These are phyloP conservation scores for Phasia obesa DNA, from an alignment of 2,888 invertebrate species.

Conservation along the genomic window DNA sequence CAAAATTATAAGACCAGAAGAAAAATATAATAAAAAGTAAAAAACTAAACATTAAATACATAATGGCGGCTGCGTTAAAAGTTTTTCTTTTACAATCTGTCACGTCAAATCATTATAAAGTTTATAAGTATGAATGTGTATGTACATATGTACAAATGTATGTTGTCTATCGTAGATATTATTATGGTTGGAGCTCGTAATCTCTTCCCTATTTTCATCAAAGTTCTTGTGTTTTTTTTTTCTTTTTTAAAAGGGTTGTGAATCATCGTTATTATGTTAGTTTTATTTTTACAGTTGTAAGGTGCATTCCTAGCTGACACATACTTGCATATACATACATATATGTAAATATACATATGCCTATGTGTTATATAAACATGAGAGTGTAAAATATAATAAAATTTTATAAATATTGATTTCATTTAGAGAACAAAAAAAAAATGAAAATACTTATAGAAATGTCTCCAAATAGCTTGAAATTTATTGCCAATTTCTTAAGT, in stretches of 20 bases:
- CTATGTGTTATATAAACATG: not conserved
- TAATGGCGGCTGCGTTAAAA: slow-evolving; percentile 78
- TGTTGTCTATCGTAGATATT: slow-evolving; percentile 39
- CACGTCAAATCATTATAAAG: slow-evolving; percentile 80
- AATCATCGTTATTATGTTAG: slow-evolving; percentile 44
- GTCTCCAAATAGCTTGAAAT: slow-evolving; percentile 45
- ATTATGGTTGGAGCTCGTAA: slow-evolving; percentile 27
- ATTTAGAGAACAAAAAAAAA: not conserved
- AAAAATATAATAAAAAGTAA: not conserved
- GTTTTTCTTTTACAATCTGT: slow-evolving; percentile 79
- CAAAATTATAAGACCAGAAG: not conserved
- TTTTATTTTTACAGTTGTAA: slow-evolving; percentile 19
- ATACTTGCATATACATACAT: not conserved
- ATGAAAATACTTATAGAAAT: slow-evolving; percentile 43
- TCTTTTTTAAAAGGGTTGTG: slow-evolving; percentile 31
- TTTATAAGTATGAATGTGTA: slow-evolving; percentile 21
- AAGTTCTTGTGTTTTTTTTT: not conserved
- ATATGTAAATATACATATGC: too few species aligned
- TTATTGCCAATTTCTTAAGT: slow-evolving; percentile 47
- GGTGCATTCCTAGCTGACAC: slow-evolving; percentile 26
- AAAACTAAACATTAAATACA: not conserved
- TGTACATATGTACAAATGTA: not conserved
- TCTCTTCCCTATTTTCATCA: slow-evolving; percentile 30
- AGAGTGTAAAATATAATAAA: slow-evolving; percentile 23
- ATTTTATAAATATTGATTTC: slow-evolving; percentile 31